Evolutionary conservation across 2,113 vertebrate species (phyloP).

Genomic region (Prinia subflava): DNA sequence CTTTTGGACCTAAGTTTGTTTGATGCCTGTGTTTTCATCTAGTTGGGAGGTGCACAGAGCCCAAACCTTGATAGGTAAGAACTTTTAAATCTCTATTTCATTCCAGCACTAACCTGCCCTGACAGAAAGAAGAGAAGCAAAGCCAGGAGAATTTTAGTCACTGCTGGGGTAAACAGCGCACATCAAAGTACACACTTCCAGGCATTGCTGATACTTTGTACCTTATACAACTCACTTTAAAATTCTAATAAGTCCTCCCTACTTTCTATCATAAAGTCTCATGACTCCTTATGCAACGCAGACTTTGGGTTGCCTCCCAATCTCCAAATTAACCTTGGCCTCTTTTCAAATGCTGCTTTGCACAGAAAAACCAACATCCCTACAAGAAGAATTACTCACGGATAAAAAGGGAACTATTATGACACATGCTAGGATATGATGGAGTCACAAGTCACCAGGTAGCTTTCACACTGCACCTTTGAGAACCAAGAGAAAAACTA

Average conservation of each 20-base stretch:
- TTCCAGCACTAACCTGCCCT: neutral
- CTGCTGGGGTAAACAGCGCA: neutral
- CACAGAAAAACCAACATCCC: neutral
- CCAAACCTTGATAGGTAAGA: neutral
- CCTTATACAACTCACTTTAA: slow-evolving; percentile 29
- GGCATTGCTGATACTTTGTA: neutral
- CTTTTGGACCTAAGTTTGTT: neutral
- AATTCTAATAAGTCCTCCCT: slow-evolving; percentile 27
- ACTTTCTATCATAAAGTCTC: slow-evolving; percentile 13
- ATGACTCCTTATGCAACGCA: slow-evolving; percentile 41
- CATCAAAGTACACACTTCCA: slow-evolving; percentile 41
- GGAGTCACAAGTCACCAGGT: neutral
- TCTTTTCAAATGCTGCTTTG: neutral
- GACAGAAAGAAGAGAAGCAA: neutral
- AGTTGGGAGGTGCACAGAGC: neutral
- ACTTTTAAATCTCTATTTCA: neutral
- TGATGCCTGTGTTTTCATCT: neutral
- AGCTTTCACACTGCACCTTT: neutral
- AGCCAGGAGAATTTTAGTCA: slow-evolving; percentile 9
- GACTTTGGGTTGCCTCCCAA: neutral
- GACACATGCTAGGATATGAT: neutral
- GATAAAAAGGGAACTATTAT: neutral
- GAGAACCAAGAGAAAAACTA: neutral
- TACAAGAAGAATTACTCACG: neutral
- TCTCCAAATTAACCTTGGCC: neutral